Percentiles rank a stretch among this genome's conserved stretches.
Evolutionary conservation across 2,888 invertebrate genomes (phyloP).

Genomic region (Lepidochitona cinerea): DNA sequence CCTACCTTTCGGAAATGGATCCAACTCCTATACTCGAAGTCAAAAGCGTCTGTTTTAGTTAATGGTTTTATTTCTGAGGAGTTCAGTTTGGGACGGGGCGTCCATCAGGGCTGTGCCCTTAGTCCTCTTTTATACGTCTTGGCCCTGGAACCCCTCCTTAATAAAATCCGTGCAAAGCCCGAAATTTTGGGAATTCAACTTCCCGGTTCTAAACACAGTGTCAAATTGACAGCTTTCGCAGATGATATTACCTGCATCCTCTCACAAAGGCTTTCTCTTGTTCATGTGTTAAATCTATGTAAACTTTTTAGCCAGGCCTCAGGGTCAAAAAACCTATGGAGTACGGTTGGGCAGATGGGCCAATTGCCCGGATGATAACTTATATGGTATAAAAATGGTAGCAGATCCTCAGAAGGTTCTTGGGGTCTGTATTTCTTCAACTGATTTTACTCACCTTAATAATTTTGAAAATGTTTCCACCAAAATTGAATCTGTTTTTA

Average conservation of each 20-base stretch:
- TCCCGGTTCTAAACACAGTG: constrained; percentile 6
- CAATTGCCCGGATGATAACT: constrained; percentile 27
- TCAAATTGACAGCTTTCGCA: constrained; percentile 18
- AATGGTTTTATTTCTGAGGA: neutral
- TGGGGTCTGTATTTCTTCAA: no score
- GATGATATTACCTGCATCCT: constrained; percentile 15
- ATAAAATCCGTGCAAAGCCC: neutral
- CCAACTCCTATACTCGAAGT: constrained; percentile 30
- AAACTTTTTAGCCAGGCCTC: constrained; percentile 18
- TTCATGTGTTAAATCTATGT: constrained; percentile 5
- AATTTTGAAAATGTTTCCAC: no score
- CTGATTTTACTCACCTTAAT: no score
- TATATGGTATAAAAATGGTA: no score
- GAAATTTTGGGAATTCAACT: constrained; percentile 20
- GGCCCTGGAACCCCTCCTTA: neutral
- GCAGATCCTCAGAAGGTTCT: no score
- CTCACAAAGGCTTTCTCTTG: constrained; percentile 5
- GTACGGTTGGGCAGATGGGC: constrained; percentile 32
- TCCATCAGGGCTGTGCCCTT: neutral
- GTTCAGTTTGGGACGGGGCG: neutral
- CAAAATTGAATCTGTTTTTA: no score
- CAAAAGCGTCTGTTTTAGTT: neutral
- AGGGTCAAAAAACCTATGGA: constrained; percentile 29
- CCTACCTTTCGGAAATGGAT: constrained; percentile 32
- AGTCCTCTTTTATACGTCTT: constrained; percentile 1